A percentile compares a stretch with the other conserved stretches of the same genome.
Evolutionary conservation across 1,140 invertebrate species (phyloP).

Genomic region (Paracyclopina nana): DNA sequence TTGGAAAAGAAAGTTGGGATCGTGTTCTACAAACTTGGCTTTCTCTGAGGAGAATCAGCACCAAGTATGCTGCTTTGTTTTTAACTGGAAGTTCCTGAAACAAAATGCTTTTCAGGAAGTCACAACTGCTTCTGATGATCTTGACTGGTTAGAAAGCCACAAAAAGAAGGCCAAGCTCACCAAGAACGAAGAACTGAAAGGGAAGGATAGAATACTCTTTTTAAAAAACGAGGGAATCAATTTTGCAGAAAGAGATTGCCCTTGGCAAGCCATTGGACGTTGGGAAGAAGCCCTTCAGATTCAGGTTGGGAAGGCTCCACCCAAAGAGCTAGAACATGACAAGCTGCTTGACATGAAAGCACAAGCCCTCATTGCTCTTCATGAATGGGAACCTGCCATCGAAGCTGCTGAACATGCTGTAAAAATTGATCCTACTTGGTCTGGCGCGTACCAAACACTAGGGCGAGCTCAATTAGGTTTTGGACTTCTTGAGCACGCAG

Average conservation of each 20-base stretch:
- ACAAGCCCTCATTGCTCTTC: constrained; percentile 18
- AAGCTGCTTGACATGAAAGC: constrained; percentile 20
- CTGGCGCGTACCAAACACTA: constrained; percentile 28
- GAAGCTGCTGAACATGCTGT: constrained; percentile 24
- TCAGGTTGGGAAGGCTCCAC: constrained; percentile 15
- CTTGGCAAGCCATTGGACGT: constrained; percentile 19
- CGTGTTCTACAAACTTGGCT: too few species aligned
- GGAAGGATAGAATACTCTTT: too few species aligned
- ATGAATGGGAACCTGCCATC: constrained; percentile 17
- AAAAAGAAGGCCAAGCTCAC: too few species aligned
- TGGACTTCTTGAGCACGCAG: constrained; percentile 28
- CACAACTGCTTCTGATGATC: too few species aligned
- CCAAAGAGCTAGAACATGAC: not conserved
- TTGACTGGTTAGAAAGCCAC: too few species aligned
- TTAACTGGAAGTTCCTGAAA: too few species aligned
- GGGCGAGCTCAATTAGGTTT: constrained; percentile 27
- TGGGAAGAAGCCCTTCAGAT: constrained; percentile 21
- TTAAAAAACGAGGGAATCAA: constrained; percentile 18
- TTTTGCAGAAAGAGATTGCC: constrained; percentile 18
- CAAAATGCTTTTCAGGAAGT: too few species aligned
- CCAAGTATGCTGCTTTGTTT: too few species aligned
- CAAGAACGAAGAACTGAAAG: too few species aligned
- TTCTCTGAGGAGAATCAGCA: too few species aligned
- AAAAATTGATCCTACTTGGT: constrained; percentile 26
- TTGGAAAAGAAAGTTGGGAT: too few species aligned